Evolutionary conservation across 2,113 vertebrate species (phyloP), one percentile per base, ranked within the genome.

Genomic region (Meleagris gallopavo): DNA sequence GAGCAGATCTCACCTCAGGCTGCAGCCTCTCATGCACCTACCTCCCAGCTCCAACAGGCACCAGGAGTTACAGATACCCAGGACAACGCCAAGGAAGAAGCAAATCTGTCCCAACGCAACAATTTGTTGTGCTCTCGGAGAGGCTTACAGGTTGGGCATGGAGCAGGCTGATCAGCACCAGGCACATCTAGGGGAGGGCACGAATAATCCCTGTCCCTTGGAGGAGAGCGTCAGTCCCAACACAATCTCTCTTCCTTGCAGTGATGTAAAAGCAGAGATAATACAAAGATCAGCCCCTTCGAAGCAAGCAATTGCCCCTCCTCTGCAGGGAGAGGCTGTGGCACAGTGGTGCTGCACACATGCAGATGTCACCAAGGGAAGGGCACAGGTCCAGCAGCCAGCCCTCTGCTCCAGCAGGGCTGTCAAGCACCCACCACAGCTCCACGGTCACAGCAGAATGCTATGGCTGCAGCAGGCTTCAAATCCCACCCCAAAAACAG

Each of bases 191-290:
- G 43, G 58, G 54, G 18, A 76, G 41, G 34, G 41, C 1, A 13
- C 1, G 19, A 9, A 13, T 0, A 3, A 69, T 11, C 8, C 6
- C 5, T n/a, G 29, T 14, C 17, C 38, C 48, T 46, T 7, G 24
- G 32, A 24, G 2, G 4, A 25, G 7, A 85, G 71, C 48, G 54
- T 66, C 67, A 25, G 6, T 38, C 1, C 3, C 43, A 46, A 5
- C 52, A 60, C 66, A 54, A 82, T 29, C 1, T 1, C 58, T 41
- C 21, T 27, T 32, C 5, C 43, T 19, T 32, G 13, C 1, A 0
- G 18, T 0, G 8, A 41, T 14, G 30, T 2, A 45, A 61, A 78
- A 89, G n/a, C 21, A 21, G 74, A 38, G 60, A 27, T 11, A 40
- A 54, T 52, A n/a, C 30, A 41, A 72, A 40, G 34, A 64, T 38